Conservation (phyloP, 1,140 invertebrate genomes). For the Drosophila murphyi region DNA sequence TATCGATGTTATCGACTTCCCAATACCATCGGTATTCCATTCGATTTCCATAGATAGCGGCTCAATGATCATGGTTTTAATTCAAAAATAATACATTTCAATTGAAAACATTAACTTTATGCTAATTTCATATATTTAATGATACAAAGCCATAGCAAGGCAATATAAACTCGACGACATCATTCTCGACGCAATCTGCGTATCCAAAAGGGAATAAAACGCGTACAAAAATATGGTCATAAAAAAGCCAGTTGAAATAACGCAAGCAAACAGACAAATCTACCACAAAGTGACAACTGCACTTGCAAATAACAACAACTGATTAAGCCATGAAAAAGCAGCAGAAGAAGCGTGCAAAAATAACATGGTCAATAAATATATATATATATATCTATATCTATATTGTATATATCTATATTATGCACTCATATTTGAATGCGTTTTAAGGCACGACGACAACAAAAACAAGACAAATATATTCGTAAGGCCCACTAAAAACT, state of each 20-base stretch:
- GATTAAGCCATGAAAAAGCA: not conserved
- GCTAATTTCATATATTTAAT: too few relatives aligned
- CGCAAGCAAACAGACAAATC: conserved; percentile 25
- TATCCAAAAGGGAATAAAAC: too few relatives aligned
- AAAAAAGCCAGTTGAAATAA: conserved; percentile 47
- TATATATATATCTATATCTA: conserved; percentile 3
- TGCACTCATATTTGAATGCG: conserved; percentile 58
- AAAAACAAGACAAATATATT: conserved; percentile 17
- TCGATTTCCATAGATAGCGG: too few relatives aligned
- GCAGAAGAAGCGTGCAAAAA: not conserved
- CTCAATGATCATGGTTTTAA: too few relatives aligned
- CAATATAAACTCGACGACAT: not conserved
- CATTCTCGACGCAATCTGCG: too few relatives aligned
- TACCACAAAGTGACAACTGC: conserved; percentile 42
- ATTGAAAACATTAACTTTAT: too few relatives aligned
- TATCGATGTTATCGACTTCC: too few relatives aligned
- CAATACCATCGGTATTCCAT: too few relatives aligned
- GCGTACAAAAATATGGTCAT: conserved; percentile 18
- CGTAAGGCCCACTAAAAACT: conserved; percentile 40
- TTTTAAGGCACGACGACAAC: conserved; percentile 23
- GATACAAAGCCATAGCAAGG: too few relatives aligned
- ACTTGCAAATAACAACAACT: conserved; percentile 23
- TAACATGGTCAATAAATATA: conserved; percentile 21
- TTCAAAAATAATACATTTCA: too few relatives aligned
- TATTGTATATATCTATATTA: not conserved